These are phyloP conservation scores for Oncorhynchus tshawytscha DNA, from an alignment of 2,113 vertebrate species.

Conservation along the genomic window DNA sequence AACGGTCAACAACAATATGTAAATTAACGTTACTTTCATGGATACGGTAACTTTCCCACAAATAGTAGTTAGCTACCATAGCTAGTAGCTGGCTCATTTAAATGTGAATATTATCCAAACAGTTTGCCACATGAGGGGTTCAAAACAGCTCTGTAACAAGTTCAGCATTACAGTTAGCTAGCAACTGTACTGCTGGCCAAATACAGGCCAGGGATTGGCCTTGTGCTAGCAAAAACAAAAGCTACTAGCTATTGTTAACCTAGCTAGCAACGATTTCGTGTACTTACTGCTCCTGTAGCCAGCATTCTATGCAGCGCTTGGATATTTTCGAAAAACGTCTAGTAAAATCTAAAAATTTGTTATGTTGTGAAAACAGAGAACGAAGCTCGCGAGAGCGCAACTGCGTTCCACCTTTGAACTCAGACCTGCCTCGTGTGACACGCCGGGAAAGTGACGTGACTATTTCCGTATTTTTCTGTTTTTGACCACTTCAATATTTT, in stretches of 20 bases:
- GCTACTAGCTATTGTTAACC: background rate
- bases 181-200: no score
- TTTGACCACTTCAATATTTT: no score
- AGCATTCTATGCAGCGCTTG: conserved; percentile 64
- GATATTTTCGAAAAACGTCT: conserved; percentile 21
- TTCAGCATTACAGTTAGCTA: background rate
- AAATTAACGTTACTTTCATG: background rate
- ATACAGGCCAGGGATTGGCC: background rate
- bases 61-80: no score
- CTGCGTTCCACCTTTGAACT: background rate
- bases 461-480: no score
- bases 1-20: no score
- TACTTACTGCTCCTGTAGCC: conserved; percentile 77
- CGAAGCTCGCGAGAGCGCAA: background rate
- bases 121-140: no score
- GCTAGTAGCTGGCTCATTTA: no score
- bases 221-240: background rate
- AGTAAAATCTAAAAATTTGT: background rate
- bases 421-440: background rate
- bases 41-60: no score
- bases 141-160: no score
- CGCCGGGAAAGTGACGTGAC: no score
- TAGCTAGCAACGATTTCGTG: background rate
- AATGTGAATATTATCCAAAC: no score
- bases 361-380: conserved; percentile 11